Evolutionary conservation across 2,113 vertebrate species (phyloP), one percentile per base, ranked within the genome.

Genomic region (Nasalis larvatus): DNA sequence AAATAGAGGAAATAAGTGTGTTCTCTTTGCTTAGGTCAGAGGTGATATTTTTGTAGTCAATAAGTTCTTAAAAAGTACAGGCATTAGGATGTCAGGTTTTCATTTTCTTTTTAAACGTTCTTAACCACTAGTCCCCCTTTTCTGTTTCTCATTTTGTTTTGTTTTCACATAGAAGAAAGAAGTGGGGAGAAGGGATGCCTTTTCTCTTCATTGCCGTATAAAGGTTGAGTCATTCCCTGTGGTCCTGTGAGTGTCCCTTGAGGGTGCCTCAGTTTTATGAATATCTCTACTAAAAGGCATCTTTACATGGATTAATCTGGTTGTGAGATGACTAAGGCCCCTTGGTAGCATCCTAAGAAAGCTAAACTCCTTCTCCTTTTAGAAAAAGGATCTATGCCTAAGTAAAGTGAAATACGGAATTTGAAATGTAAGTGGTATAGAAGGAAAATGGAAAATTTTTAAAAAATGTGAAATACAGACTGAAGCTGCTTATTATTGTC

Each of bases 91-190:
- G 16, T 52, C 54, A 74, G 23, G 40, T 87, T 95, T 90, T 77
- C 2, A 8, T 96, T 91, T 92, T 82, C 85, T 89, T 92, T 92
- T 91, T 69, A 23, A 74, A n/a, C 49, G 74, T 42, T 78, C 11
- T 78, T 60, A 84, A 58, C 54, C 20, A 10, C 30, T 84, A 63
- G 49, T 11, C 18, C 23, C 23, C 40, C 1, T 8, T 20, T 71
- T 63, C 47, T 73, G 45, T 9, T 52, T 73, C 82, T 87, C 17
- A 27, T 84, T 90, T 47, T n/a, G 20, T 49, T 95, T 83, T 69
- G 25, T 49, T 69, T 87, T 86, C 37, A 35, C 45, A 5, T 90
- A 27, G 18, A 42, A 1, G 45, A 66, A 56, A 35, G 63, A 32
- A 30, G 8, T 73, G 1, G 21, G n/a, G 58, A 60, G 35, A 25